Evolutionary conservation across 2,888 invertebrate species (phyloP), one percentile per base, ranked within the genome.

Genomic region (Drosophila peninsularis): DNA sequence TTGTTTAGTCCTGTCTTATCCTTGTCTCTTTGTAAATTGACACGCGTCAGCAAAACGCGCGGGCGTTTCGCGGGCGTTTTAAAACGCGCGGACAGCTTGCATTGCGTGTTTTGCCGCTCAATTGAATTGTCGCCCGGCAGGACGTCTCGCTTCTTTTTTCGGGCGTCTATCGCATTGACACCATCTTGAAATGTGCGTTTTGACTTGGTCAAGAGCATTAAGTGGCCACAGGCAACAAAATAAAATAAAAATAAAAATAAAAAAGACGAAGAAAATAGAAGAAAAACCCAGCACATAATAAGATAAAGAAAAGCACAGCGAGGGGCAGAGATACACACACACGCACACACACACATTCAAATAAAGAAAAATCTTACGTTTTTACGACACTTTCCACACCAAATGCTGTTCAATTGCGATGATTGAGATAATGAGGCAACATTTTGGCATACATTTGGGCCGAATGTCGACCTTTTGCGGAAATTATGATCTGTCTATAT

Each of bases 381-480:
- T 87, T 90, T 88, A 90, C 65, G 87, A 75, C 76, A 78, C 63
- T 81, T 82, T 87, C 74, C 83, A 83, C 80, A 78, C 76, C 78
- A 81, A 89, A 83, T 83, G 79, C 72, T 71, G 72, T 80, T 73
- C 82, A 76, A 78, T 82, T 89, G 88, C 54, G 76, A 75, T 77
- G 86, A 89, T 86, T 89, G 75, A 70, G 85, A 85, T 85, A 88
- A 86, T 86, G 82, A 82, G 80, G 54, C 77, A 62, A 65, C 63
- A 49, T 71, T 73, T 84, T 56, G 73, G 85, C 79, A 69, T 60
- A 68, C 64, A 71, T 68, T 67, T 45, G 19, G 47, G 19, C 32
- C 54, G 47, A 75, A 63, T 72, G 44, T 60, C 70, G 75, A 75
- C 80, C 78, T 81, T 87, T 79, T 77, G 69, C 80, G 88, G 85